These are phyloP conservation scores for Parasteatoda tepidariorum DNA, from an alignment of 1,140 invertebrate genomes.

Conservation along the genomic window DNA sequence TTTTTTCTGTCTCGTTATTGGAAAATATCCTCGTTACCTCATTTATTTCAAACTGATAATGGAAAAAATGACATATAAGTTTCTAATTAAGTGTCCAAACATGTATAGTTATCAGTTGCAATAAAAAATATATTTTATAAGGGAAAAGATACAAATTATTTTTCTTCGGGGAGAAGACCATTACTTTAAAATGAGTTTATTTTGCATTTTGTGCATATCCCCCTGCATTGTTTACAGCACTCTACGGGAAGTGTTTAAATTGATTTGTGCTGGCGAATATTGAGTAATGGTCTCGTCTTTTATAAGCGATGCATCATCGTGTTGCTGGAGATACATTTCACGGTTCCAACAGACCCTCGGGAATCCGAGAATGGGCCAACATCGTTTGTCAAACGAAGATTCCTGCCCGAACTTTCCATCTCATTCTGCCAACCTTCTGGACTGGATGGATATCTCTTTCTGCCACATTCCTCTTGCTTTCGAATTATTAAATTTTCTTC, in stretches of 20 bases:
- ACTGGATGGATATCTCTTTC: neutral
- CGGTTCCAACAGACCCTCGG: constrained; percentile 43
- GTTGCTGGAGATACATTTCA: constrained; percentile 53
- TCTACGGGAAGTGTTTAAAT: constrained; percentile 60
- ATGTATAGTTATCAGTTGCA: too few species aligned
- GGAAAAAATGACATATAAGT: too few species aligned
- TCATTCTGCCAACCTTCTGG: neutral
- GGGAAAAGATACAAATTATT: too few species aligned
- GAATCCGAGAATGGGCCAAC: constrained; percentile 35
- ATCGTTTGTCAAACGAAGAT: constrained; percentile 53
- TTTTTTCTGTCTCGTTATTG: too few species aligned
- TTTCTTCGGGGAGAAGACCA: too few species aligned
- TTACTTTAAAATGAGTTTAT: too few species aligned
- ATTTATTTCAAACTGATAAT: too few species aligned
- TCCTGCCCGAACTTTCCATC: constrained; percentile 8
- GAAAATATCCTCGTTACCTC: too few species aligned
- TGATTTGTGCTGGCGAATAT: constrained; percentile 58
- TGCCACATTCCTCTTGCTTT: constrained; percentile 2
- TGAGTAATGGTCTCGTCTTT: constrained; percentile 60
- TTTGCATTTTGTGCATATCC: constrained; percentile 5
- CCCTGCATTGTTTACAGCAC: constrained; percentile 48
- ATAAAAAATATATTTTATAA: too few species aligned
- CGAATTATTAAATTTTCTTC: neutral
- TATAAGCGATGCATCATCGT: constrained; percentile 60
- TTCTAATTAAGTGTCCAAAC: too few species aligned